These are phyloP conservation scores for Lottia scabra DNA, from an alignment of 2,888 invertebrate species.

Conservation along the genomic window DNA sequence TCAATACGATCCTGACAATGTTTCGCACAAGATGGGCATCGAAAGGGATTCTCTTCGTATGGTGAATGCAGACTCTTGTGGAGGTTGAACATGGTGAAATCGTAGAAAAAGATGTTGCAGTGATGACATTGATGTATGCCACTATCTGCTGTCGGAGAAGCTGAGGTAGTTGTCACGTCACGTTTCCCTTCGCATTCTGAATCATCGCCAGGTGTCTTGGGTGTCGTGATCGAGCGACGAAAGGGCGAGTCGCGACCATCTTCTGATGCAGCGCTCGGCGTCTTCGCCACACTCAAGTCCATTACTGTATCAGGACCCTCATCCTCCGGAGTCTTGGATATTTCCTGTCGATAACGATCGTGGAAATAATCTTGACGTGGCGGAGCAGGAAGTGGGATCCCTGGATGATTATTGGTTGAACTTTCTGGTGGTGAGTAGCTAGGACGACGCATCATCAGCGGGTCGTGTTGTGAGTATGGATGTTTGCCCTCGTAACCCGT, in stretches of 20 bases:
- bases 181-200: conserved; percentile 56
- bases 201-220: conserved; percentile 47
- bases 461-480: conserved; percentile 33
- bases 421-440: background rate
- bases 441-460: conserved; percentile 15
- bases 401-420: conserved; percentile 28
- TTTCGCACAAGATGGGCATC: conserved; percentile 59
- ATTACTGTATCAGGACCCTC: conserved; percentile 44
- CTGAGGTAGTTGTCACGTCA: conserved; percentile 56
- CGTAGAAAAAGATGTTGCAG: conserved; percentile 61
- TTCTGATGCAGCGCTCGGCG: conserved; percentile 48
- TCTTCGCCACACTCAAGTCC: conserved; percentile 58
- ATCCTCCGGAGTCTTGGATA: background rate
- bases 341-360: background rate
- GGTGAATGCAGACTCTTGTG: conserved; percentile 62
- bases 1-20: conserved; percentile 61
- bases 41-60: conserved; percentile 54
- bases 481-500: background rate
- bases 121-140: conserved; percentile 61
- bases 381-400: conserved; percentile 13
- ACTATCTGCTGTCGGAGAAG: conserved; percentile 53
- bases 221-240: conserved; percentile 24
- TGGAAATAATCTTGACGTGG: background rate
- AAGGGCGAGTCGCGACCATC: conserved; percentile 38
- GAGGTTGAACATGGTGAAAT: conserved; percentile 62